Conservation (phyloP, 2,113 vertebrate genomes). For the Piaya cayana region DNA sequence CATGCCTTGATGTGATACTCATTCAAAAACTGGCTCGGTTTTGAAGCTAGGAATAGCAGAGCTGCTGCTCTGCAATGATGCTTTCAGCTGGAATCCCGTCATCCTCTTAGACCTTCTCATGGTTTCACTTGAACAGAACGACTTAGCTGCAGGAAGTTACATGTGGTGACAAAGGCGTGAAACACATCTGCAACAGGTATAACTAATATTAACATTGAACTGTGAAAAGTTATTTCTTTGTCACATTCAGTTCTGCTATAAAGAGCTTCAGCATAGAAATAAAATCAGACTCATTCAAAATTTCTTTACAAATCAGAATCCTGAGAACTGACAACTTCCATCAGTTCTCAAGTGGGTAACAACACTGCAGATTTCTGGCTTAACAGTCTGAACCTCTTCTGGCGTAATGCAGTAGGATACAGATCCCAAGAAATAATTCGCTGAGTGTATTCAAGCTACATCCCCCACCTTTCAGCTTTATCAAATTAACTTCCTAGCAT, state of each 20-base stretch:
- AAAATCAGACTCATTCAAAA: neutral
- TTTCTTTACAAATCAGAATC: neutral
- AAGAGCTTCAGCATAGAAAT: neutral
- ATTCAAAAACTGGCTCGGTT: neutral
- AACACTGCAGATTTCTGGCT: neutral
- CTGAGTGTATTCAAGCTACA: neutral
- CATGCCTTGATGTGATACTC: neutral
- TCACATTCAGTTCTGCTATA: neutral
- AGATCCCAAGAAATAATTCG: neutral
- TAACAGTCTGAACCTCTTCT: neutral
- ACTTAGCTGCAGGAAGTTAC: neutral
- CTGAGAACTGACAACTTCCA: neutral
- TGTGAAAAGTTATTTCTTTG: neutral
- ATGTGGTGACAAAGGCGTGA: neutral
- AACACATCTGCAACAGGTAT: neutral
- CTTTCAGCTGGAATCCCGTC: neutral
- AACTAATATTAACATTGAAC: neutral
- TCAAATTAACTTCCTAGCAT: neutral
- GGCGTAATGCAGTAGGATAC: neutral
- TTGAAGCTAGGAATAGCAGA: neutral
- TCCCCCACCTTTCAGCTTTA: neutral
- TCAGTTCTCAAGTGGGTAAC: neutral
- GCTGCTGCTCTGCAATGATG: neutral
- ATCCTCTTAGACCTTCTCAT: neutral
- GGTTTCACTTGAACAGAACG: neutral